Evolutionary conservation across 2,797 vertebrate species (phyloP).

Genomic region (Sebastiscus tertius): DNA sequence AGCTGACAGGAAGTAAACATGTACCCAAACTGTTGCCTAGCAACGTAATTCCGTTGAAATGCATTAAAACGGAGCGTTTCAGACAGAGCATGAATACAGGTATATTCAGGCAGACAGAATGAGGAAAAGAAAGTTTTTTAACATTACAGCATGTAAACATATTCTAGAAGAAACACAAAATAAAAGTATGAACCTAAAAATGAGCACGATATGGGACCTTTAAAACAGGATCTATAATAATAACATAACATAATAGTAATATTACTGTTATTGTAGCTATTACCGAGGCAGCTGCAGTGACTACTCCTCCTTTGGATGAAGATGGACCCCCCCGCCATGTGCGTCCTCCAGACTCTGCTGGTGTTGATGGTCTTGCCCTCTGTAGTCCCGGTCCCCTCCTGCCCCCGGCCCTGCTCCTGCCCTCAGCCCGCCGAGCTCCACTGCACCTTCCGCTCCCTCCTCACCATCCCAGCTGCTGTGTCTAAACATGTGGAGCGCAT

Average conservation of each 20-base stretch:
- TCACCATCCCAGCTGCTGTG: constrained; percentile 83
- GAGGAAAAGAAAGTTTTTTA: too few relatives aligned
- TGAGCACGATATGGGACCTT: too few relatives aligned
- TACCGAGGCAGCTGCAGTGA: constrained; percentile 22
- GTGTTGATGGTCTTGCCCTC: constrained; percentile 53
- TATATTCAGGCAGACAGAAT: too few relatives aligned
- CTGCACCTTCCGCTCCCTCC: constrained; percentile 93
- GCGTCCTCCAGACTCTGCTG: constrained; percentile 79
- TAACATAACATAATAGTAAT: background rate
- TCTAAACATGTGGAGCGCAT: constrained; percentile 87
- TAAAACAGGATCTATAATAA: background rate
- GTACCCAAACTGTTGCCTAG: too few relatives aligned
- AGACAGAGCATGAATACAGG: too few relatives aligned
- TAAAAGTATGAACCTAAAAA: too few relatives aligned
- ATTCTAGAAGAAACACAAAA: too few relatives aligned
- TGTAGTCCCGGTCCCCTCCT: constrained; percentile 66
- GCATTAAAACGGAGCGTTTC: too few relatives aligned
- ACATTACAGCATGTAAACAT: too few relatives aligned
- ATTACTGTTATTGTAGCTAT: background rate
- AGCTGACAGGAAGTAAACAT: too few relatives aligned
- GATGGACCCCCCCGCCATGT: constrained; percentile 43
- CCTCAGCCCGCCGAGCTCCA: constrained; percentile 91
- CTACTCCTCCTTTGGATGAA: constrained; percentile 9
- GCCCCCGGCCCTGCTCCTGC: constrained; percentile 91
- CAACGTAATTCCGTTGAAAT: too few relatives aligned